Conservation (phyloP, 2,888 invertebrate species). For the Macrophya alboannulata region DNA sequence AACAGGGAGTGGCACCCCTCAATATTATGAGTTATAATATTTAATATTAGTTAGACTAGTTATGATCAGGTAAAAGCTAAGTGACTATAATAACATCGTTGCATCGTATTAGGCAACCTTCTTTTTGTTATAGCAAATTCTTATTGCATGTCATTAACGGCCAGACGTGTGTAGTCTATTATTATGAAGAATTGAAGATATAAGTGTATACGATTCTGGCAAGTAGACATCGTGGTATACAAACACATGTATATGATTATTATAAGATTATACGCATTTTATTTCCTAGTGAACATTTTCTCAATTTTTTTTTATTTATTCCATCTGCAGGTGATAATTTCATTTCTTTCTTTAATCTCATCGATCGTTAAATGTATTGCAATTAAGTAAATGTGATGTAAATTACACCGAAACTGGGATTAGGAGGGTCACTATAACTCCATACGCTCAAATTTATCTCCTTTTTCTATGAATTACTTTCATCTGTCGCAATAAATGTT, state of each 20-base stretch:
- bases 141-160: background rate
- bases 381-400: background rate
- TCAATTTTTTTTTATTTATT: background rate
- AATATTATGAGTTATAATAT: background rate
- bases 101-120: background rate
- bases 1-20: slow-evolving; percentile 38
- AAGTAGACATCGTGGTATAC: background rate
- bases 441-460: background rate
- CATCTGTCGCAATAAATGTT: no score
- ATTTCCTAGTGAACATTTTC: background rate
- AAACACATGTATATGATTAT: background rate
- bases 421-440: background rate
- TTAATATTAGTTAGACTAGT: background rate
- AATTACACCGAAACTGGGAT: background rate
- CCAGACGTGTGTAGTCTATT: background rate
- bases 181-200: slow-evolving; percentile 2
- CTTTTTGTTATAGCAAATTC: background rate
- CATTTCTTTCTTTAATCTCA: background rate
- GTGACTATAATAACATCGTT: background rate
- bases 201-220: slow-evolving; percentile 12
- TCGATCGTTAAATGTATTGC: background rate
- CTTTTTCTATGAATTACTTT: background rate
- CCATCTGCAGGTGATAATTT: background rate
- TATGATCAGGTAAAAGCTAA: background rate
- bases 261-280: slow-evolving; percentile 10